phyloP scores from a whole-genome alignment of 2,797 vertebrate species.

The Eidolon dupreanum region DNA sequence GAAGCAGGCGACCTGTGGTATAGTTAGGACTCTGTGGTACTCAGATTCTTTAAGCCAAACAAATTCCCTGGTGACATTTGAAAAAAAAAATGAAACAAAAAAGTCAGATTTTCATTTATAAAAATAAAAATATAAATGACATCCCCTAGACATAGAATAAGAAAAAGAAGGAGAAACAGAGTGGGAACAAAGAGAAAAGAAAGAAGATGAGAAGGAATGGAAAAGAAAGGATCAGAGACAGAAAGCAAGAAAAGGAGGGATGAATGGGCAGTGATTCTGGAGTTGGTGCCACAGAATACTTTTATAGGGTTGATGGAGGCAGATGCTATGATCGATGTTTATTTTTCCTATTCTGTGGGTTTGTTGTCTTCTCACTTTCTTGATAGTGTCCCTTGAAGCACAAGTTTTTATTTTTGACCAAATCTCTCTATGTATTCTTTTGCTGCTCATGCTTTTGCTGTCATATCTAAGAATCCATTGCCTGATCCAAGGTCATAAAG shows the following conservation, averaged over 20 bases:
- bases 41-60: constrained; percentile 34
- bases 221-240: not conserved
- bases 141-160: constrained; percentile 40
- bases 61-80: constrained; percentile 38
- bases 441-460: not conserved
- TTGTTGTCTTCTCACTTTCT: not conserved
- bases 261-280: not conserved
- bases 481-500: not conserved
- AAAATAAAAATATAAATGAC: constrained; percentile 44
- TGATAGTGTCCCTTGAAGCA: not conserved
- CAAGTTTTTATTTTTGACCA: not conserved
- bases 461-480: not conserved
- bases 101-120: not conserved
- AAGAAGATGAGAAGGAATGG: not conserved
- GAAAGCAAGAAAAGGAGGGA: not conserved
- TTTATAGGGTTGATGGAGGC: not conserved
- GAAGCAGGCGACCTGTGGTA: constrained; percentile 14
- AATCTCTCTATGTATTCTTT: not conserved
- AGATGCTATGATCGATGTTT: not conserved
- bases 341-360: not conserved
- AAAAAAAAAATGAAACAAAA: not conserved
- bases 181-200: not conserved
- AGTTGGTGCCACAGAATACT: not conserved
- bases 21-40: constrained; percentile 30
- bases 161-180: not conserved